A percentile compares a stretch with the other conserved stretches of the same genome.
Evolutionary conservation across 2,888 invertebrate genomes (phyloP).

Genomic region (Leptodirus hochenwartii): DNA sequence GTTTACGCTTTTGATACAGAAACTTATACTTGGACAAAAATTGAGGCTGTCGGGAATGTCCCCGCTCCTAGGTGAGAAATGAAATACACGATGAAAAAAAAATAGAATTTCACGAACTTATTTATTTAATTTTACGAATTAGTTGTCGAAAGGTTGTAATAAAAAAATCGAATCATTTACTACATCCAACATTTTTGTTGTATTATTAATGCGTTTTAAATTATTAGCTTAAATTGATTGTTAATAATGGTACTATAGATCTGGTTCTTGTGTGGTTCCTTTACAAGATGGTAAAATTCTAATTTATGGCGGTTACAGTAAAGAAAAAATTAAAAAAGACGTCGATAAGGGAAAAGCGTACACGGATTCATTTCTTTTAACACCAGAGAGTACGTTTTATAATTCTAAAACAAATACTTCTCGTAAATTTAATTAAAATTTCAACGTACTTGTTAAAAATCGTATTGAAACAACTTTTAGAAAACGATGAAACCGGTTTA

Average conservation of each 20-base stretch:
- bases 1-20: slow-evolving; percentile 65
- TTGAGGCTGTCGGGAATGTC: slow-evolving; percentile 43
- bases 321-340: slow-evolving; percentile 53
- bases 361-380: slow-evolving; percentile 48
- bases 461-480: slow-evolving; percentile 24
- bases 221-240: too few relatives aligned
- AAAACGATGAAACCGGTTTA: slow-evolving; percentile 35
- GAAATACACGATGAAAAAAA: too few relatives aligned
- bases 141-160: too few relatives aligned
- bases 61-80: slow-evolving; percentile 61
- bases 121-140: too few relatives aligned
- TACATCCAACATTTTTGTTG: too few relatives aligned
- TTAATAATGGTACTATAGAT: too few relatives aligned
- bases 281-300: slow-evolving; percentile 42
- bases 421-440: slow-evolving; percentile 2
- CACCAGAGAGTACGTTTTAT: slow-evolving; percentile 38
- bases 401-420: slow-evolving; percentile 2
- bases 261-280: slow-evolving; percentile 60
- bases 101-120: too few relatives aligned
- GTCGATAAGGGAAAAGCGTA: slow-evolving; percentile 53
- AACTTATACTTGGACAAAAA: slow-evolving; percentile 56
- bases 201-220: too few relatives aligned
- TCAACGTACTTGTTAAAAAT: not conserved
- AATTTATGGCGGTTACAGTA: slow-evolving; percentile 63
- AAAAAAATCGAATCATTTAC: too few relatives aligned